These are phyloP conservation scores for Tapera naevia DNA, from an alignment of 2,797 vertebrate genomes.

Conservation along the genomic window DNA sequence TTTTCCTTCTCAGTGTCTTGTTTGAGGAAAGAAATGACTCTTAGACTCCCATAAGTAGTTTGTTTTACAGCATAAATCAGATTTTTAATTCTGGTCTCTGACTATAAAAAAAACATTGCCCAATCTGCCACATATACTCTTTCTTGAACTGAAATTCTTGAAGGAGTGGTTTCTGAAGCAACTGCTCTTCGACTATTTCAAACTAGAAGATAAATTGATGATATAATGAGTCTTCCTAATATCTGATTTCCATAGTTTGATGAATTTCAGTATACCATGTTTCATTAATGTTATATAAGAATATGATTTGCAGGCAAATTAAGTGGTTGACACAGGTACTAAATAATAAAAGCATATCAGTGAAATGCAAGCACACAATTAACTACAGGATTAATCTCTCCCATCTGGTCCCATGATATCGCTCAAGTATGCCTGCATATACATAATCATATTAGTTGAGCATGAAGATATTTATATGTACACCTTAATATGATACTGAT, in stretches of 20 bases:
- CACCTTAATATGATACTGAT: neutral
- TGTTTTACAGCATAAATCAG: neutral
- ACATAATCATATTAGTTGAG: neutral
- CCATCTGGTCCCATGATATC: neutral
- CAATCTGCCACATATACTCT: neutral
- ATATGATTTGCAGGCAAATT: slow-evolving; percentile 49
- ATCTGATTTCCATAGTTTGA: slow-evolving; percentile 40
- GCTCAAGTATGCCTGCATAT: neutral
- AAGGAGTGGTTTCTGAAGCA: neutral
- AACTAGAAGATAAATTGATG: neutral
- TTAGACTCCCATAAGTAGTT: neutral
- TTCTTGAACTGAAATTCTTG: neutral
- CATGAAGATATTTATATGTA: neutral
- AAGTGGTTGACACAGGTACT: slow-evolving; percentile 63
- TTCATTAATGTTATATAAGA: slow-evolving; percentile 53
- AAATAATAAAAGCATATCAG: slow-evolving; percentile 63
- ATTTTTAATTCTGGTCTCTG: neutral
- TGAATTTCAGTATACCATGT: slow-evolving; percentile 47
- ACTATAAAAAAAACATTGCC: neutral
- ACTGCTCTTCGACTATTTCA: neutral
- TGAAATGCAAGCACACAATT: slow-evolving; percentile 34
- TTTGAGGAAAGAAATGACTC: neutral
- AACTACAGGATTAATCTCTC: slow-evolving; percentile 28
- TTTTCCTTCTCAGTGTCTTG: neutral
- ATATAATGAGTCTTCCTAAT: slow-evolving; percentile 28